phyloP scores from a whole-genome alignment of 2,888 invertebrate genomes.

The Acronicta psi region DNA sequence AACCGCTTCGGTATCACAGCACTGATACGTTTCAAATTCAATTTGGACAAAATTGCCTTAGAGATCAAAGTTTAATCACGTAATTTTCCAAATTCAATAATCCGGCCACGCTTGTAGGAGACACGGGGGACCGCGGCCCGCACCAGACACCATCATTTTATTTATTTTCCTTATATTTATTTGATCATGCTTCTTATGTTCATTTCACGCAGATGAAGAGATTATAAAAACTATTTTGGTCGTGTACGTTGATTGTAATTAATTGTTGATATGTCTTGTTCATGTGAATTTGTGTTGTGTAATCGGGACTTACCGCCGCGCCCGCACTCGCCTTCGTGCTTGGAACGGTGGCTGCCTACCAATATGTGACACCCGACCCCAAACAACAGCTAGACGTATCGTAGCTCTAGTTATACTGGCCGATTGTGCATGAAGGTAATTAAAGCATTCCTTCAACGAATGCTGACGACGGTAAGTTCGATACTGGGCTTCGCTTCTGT shows the following conservation, averaged over 20 bases:
- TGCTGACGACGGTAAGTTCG: conserved; percentile 83
- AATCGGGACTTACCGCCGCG: conserved; percentile 80
- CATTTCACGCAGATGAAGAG: conserved; percentile 76
- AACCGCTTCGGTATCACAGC: conserved; percentile 68
- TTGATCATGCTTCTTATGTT: conserved; percentile 81
- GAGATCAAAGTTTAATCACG: conserved; percentile 35
- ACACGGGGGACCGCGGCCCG: conserved; percentile 75
- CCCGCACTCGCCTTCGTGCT: conserved; percentile 86
- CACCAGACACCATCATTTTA: conserved; percentile 71
- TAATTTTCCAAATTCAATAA: conserved; percentile 24
- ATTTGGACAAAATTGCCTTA: conserved; percentile 44
- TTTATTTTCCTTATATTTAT: conserved; percentile 67
- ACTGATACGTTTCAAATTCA: conserved; percentile 57
- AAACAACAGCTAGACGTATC: conserved; percentile 77
- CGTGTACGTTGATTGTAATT: conserved; percentile 83
- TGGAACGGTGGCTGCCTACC: conserved; percentile 81
- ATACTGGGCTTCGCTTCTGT: conserved; percentile 75
- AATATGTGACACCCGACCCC: conserved; percentile 79
- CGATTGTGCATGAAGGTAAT: conserved; percentile 83
- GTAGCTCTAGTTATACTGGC: conserved; percentile 84
- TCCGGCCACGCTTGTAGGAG: conserved; percentile 54
- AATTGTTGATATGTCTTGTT: conserved; percentile 85
- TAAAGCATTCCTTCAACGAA: conserved; percentile 86
- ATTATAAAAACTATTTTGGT: conserved; percentile 88
- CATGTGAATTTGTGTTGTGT: conserved; percentile 89